These are phyloP conservation scores for Morphnarchus princeps DNA, from an alignment of 2,113 vertebrate species.

Conservation along the genomic window DNA sequence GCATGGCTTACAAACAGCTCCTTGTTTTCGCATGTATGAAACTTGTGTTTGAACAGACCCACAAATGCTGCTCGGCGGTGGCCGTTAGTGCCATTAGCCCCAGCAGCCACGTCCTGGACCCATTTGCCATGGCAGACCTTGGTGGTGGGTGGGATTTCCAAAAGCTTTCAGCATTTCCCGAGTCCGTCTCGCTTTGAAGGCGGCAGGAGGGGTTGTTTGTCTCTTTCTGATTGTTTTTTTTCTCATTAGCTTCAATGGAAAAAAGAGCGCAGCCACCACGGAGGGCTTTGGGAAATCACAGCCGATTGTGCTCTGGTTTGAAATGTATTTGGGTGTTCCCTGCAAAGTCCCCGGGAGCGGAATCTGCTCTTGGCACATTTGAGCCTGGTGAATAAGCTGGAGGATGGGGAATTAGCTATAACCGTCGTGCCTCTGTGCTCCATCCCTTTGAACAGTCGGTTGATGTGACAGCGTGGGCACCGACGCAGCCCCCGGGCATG, in stretches of 20 bases:
- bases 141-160: not conserved
- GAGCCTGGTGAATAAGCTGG: not conserved
- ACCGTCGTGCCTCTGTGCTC: not conserved
- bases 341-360: not conserved
- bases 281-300: not conserved
- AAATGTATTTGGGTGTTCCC: not conserved
- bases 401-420: not conserved
- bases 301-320: not conserved
- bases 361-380: not conserved
- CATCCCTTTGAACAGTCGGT: not conserved
- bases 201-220: not conserved
- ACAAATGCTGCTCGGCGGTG: rapidly evolving
- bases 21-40: rapidly evolving
- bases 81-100: not conserved
- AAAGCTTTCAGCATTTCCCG: not conserved
- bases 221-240: not conserved
- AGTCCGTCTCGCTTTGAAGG: not conserved
- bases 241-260: not conserved
- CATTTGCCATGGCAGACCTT: rapidly evolving
- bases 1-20: not conserved
- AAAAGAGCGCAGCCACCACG: not conserved
- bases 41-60: not conserved
- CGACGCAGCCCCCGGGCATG: not conserved
- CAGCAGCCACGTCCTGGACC: not conserved
- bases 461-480: not conserved